These are phyloP conservation scores for Hoplodrina ambigua DNA, from an alignment of 2,888 invertebrate species.

Conservation along the genomic window DNA sequence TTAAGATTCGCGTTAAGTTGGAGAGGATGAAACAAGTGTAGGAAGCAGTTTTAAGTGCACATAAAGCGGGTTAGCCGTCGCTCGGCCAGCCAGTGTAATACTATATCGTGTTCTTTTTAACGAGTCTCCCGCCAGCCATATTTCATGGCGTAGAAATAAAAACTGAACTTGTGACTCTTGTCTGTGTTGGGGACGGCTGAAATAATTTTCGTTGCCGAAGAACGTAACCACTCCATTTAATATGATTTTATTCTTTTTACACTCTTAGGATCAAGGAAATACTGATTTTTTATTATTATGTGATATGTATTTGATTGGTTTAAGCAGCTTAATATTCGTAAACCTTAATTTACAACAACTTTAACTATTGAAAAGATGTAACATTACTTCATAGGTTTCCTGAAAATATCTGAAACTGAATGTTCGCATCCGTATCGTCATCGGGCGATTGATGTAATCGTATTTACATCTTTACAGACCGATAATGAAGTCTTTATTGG, in stretches of 20 bases:
- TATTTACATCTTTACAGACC: conserved; percentile 49
- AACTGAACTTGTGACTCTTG: conserved; percentile 75
- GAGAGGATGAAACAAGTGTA: conserved; percentile 83
- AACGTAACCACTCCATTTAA: conserved; percentile 48
- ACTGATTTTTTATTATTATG: not conserved
- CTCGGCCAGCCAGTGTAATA: conserved; percentile 80
- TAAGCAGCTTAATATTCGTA: not conserved
- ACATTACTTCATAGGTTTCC: conserved; percentile 6
- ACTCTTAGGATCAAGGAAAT: not conserved
- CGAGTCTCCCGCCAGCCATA: conserved; percentile 81
- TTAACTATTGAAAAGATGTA: not conserved
- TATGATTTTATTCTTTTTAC: conserved; percentile 10
- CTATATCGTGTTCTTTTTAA: conserved; percentile 86
- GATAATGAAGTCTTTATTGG: conserved; percentile 36
- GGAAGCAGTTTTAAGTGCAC: conserved; percentile 85
- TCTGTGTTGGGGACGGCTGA: conserved; percentile 62
- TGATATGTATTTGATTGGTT: not conserved
- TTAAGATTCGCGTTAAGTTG: conserved; percentile 86
- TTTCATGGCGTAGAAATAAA: conserved; percentile 82
- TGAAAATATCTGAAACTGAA: conserved; percentile 11
- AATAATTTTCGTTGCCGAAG: conserved; percentile 64
- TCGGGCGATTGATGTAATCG: conserved; percentile 34
- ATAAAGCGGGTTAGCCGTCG: conserved; percentile 84
- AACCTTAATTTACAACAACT: not conserved
- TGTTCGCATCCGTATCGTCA: conserved; percentile 11